phyloP scores from a whole-genome alignment of 2,113 vertebrate genomes.

The Marmota monax region DNA sequence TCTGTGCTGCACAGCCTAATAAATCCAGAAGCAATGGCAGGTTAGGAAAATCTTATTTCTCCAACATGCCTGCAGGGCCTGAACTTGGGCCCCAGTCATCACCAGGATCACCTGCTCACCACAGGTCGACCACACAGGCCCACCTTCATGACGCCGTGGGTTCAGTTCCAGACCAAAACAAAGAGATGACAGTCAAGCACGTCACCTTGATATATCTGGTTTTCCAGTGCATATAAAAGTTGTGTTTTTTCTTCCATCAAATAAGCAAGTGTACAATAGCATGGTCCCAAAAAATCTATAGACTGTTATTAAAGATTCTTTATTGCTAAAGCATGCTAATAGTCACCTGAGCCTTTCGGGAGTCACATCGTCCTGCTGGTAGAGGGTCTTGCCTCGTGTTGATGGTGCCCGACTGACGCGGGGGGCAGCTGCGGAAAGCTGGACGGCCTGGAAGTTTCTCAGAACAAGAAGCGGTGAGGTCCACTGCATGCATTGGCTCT shows the following conservation, averaged over 20 bases:
- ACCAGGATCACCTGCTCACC: not conserved
- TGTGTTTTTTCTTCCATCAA: not conserved
- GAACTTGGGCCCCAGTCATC: no score
- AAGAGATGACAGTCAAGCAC: not conserved
- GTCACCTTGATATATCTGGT: not conserved
- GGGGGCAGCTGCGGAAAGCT: no score
- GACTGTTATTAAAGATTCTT: not conserved
- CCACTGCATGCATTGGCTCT: not conserved
- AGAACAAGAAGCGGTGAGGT: no score
- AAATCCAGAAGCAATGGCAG: not conserved
- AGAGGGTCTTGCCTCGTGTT: no score
- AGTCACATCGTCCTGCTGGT: not conserved
- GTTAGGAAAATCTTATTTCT: not conserved
- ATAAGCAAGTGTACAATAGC: not conserved
- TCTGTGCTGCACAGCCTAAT: no score
- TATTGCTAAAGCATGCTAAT: not conserved
- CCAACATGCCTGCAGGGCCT: no score
- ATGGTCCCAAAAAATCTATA: not conserved
- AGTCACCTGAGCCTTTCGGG: not conserved
- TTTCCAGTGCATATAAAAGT: not conserved
- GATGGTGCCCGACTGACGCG: no score
- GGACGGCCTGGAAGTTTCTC: no score
- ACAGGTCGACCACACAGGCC: not conserved
- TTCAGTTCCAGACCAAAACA: not conserved
- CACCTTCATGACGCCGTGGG: not conserved